These are phyloP conservation scores for Tenualosa thibaudeaui DNA, from an alignment of 2,797 vertebrate genomes.

Conservation along the genomic window DNA sequence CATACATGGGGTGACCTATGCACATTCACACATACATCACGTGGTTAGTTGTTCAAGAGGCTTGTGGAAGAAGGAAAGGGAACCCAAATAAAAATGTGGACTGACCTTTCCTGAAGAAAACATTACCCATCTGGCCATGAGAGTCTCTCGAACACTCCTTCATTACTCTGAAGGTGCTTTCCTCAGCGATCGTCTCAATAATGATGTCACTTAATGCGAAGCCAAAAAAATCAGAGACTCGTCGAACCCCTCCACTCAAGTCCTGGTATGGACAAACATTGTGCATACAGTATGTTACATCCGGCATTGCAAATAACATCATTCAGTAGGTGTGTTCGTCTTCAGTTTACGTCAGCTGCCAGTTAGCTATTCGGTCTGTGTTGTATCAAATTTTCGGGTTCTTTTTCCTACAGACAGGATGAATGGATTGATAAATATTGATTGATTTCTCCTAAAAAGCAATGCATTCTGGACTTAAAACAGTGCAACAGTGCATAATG, in stretches of 20 bases:
- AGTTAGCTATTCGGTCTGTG: too few species aligned
- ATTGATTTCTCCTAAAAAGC: too few species aligned
- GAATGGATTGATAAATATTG: too few species aligned
- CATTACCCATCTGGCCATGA: conserved; percentile 51
- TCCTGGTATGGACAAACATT: conserved; percentile 59
- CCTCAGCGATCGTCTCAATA: conserved; percentile 57
- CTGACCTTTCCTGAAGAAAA: conserved; percentile 65
- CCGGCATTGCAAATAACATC: neutral
- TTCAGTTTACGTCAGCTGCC: too few species aligned
- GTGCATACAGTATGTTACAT: neutral
- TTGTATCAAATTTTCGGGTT: too few species aligned
- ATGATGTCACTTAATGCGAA: conserved; percentile 63
- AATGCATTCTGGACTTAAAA: too few species aligned
- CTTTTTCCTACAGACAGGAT: too few species aligned
- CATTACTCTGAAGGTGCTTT: conserved; percentile 56
- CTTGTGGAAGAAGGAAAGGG: neutral
- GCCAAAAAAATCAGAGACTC: conserved; percentile 68
- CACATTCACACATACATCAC: neutral
- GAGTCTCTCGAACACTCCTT: conserved; percentile 52
- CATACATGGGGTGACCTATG: neutral
- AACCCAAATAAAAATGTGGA: neutral
- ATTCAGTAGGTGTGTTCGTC: neutral
- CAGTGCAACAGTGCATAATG: too few species aligned
- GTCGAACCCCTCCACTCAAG: conserved; percentile 59
- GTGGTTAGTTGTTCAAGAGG: neutral